Base-by-base conservation (phyloP, 2,888 invertebrate species). In the Scaeva pyrastri region DNA sequence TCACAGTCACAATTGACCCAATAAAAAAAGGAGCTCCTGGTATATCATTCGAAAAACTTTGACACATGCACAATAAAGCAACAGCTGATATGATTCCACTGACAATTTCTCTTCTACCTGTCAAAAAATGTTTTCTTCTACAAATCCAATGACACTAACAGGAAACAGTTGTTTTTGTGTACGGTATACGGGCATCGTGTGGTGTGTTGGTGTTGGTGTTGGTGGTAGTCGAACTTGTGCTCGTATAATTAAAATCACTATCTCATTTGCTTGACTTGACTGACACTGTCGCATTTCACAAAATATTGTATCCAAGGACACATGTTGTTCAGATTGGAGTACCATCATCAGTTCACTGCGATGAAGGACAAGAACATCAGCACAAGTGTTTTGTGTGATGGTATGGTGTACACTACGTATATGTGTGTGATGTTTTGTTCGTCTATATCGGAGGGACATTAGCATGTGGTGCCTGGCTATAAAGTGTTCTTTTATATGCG, bases 241-340 rank as follows among this genome's bases (percentile, higher is more conserved):
- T 64, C 31, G 48, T 31, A 48, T 77, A 81, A 82, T 82, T 86
- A 71, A 86, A 86, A 76, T 82, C 64, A 77, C 70, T 58, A 73
- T 60, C 70, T 45, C 74, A 62, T 70, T 77, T 62, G 26, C 48
- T 66, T 62, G 62, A 81, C 48, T 66, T 62, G 62, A 81, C 79
- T 85, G 85, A 77, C 73, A 78, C 50, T 78, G 77, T 77, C 77
- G 81, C 72, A 77, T 52, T 62, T 43, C 70, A 66, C 73, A 84
- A 71, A 56, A 43, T 74, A 73, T 66, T 66, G 23, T 48, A 19
- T 70, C 41, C 77, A 81, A 74, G 77, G 82, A 71, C 50, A 70
- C 71, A 52, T 70, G 36, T 62, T 60, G 60, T 60, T 74, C 62
- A 58, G 62, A 85, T 73, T 71, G 55, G 31, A 76, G 68, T 12